Evolutionary conservation across 2,797 vertebrate species (phyloP).

Genomic region (Rhinogobio ventralis): DNA sequence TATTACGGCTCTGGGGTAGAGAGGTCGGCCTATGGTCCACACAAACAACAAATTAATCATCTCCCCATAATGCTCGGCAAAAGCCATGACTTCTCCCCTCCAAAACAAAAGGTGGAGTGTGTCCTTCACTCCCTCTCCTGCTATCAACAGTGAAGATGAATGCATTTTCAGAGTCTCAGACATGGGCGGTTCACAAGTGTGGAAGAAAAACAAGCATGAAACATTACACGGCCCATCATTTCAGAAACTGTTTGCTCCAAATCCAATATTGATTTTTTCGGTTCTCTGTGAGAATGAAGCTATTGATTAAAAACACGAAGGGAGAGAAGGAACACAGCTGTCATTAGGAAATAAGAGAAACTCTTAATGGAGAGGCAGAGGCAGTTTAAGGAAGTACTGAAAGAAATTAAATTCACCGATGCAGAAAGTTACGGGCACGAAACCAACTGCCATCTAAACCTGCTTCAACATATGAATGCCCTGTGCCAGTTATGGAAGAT

Average conservation of each 20-base stretch:
- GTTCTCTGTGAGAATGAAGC: conserved; percentile 37
- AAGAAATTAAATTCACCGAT: conserved; percentile 24
- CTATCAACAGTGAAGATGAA: conserved; percentile 70
- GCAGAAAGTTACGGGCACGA: conserved; percentile 30
- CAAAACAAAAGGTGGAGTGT: conserved; percentile 66
- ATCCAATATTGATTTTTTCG: conserved; percentile 67
- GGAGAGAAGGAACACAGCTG: conserved; percentile 61
- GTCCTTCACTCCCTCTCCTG: conserved; percentile 48
- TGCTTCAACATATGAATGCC: conserved; percentile 35
- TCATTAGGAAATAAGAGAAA: conserved; percentile 65
- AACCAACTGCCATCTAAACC: conserved; percentile 34
- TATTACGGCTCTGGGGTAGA: conserved; percentile 67
- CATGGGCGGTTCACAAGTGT: conserved; percentile 52
- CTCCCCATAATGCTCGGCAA: conserved; percentile 67
- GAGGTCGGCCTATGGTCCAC: conserved; percentile 60
- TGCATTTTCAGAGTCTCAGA: conserved; percentile 65
- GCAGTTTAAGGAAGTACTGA: conserved; percentile 56
- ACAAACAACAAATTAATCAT: conserved; percentile 75
- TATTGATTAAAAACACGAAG: conserved; percentile 67
- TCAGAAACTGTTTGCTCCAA: conserved; percentile 62
- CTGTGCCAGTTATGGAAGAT: conserved; percentile 29
- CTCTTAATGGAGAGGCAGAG: conserved; percentile 56
- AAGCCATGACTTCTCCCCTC: conserved; percentile 59
- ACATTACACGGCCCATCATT: conserved; percentile 56
- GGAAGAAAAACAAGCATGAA: conserved; percentile 53